A percentile compares a stretch with the other conserved stretches of the same genome.
phyloP scores from a whole-genome alignment of 2,888 invertebrate genomes.

The Leptarthrus brevirostris region DNA sequence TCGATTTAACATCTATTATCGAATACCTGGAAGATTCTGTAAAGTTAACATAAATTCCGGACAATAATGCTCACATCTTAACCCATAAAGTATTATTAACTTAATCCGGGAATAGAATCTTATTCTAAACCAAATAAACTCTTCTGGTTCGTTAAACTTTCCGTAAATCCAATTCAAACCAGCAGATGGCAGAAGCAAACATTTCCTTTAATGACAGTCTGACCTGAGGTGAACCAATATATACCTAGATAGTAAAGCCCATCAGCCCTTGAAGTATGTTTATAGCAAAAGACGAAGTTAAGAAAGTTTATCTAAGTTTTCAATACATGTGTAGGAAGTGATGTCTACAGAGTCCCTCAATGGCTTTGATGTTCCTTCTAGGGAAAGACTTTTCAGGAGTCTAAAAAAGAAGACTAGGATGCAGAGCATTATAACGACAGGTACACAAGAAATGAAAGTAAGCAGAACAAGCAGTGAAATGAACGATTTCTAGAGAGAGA shows the following conservation, averaged over 20 bases:
- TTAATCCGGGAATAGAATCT: no score
- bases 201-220: conserved; percentile 29
- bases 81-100: no score
- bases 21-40: no score
- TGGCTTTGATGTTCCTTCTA: no score
- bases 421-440: no score
- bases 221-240: conserved; percentile 29
- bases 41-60: no score
- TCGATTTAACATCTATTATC: no score
- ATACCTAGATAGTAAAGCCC: conserved; percentile 12
- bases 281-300: conserved; percentile 14
- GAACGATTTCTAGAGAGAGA: not conserved
- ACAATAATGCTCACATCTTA: no score
- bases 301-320: conserved; percentile 7
- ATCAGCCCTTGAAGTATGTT: conserved; percentile 4
- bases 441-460: no score
- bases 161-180: conserved; percentile 3
- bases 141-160: conserved; percentile 21
- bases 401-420: no score
- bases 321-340: not conserved
- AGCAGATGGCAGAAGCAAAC: conserved; percentile 8
- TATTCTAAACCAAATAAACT: not conserved
- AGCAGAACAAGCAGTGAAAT: not conserved
- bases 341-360: not conserved
- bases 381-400: no score